phyloP scores from a whole-genome alignment of 2,888 invertebrate genomes.

The Sphecodes monilicornis region DNA sequence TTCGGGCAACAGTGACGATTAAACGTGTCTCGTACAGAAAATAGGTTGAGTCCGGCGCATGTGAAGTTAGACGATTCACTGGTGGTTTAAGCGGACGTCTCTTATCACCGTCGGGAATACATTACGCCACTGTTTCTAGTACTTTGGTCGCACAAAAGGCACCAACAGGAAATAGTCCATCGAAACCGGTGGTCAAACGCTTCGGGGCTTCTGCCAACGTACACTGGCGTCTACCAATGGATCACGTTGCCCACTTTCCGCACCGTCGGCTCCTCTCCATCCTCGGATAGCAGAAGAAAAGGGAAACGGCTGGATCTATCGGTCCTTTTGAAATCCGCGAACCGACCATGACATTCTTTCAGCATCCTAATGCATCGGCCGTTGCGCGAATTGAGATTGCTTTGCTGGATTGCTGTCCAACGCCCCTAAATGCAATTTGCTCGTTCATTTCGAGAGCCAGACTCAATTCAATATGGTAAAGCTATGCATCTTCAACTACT shows the following conservation, averaged over 20 bases:
- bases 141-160: constrained; percentile 13
- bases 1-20: not conserved
- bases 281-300: not conserved
- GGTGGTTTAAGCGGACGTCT: constrained; percentile 1
- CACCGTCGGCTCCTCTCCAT: constrained; percentile 27
- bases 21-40: not conserved
- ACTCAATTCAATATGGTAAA: not conserved
- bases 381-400: constrained; percentile 26
- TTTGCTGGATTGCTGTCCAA: constrained; percentile 3
- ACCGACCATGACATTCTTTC: not conserved
- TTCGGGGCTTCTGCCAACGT: constrained; percentile 21
- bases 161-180: constrained; percentile 38
- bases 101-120: constrained; percentile 14
- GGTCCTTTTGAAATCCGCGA: constrained; percentile 27
- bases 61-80: not conserved
- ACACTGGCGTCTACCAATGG: not conserved
- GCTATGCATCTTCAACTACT: not conserved
- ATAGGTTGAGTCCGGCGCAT: not conserved
- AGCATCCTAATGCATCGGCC: constrained; percentile 24
- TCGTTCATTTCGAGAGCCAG: not conserved
- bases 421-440: not conserved
- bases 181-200: constrained; percentile 29
- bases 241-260: constrained; percentile 37
- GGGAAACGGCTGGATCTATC: not conserved
- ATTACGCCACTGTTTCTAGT: constrained; percentile 34